A percentile compares a stretch with the other conserved stretches of the same genome.
Evolutionary conservation across 2,888 invertebrate species (phyloP).

Genomic region (Cerastis leucographa): DNA sequence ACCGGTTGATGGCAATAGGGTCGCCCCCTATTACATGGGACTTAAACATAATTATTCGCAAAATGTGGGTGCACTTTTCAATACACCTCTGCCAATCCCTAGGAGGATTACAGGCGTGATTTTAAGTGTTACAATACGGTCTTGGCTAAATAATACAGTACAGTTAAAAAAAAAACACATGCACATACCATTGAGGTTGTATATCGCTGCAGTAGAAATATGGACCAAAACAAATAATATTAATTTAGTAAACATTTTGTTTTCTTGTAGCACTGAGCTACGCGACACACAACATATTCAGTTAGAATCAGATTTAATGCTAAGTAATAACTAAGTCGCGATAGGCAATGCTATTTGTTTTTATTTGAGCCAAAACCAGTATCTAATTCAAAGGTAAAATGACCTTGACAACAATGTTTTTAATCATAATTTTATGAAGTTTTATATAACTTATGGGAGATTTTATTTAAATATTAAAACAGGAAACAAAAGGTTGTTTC

Average conservation of each 20-base stretch:
- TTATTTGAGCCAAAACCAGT: neutral
- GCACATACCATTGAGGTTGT: conserved; percentile 34
- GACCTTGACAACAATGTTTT: neutral
- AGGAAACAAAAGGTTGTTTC: neutral
- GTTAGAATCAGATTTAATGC: neutral
- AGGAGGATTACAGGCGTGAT: too few species aligned
- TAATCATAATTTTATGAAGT: neutral
- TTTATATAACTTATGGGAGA: neutral
- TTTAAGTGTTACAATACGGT: too few species aligned
- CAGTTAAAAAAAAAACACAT: neutral
- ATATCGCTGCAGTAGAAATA: neutral
- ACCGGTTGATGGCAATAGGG: too few species aligned
- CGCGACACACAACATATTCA: neutral
- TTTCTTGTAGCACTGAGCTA: neutral
- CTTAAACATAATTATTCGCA: too few species aligned
- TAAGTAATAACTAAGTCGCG: neutral
- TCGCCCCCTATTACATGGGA: too few species aligned
- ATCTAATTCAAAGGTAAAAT: neutral
- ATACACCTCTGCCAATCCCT: too few species aligned
- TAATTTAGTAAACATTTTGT: conserved; percentile 12
- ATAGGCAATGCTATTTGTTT: neutral
- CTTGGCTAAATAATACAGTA: too few species aligned
- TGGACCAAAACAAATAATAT: conserved; percentile 29
- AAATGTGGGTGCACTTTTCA: too few species aligned
- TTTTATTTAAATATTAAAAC: neutral